A percentile compares a stretch with the other conserved stretches of the same genome.
Evolutionary conservation across 2,888 invertebrate species (phyloP).

Genomic region (Electrophaes corylata): DNA sequence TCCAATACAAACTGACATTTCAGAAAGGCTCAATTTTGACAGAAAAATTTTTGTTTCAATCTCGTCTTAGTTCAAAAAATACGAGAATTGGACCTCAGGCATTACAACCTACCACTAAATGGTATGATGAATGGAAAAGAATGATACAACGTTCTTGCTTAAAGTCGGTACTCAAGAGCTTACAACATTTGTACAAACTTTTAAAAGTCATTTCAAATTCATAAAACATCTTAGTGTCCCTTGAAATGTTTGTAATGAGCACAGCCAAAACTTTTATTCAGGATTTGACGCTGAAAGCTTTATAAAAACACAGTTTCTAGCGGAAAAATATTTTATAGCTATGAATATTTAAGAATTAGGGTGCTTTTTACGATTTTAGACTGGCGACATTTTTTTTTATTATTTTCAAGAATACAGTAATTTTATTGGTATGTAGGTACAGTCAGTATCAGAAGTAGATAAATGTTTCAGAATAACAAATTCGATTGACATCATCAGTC

Average conservation of each 20-base stretch:
- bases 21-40: too few species aligned
- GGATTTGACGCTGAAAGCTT: conserved; percentile 9
- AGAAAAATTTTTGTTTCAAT: too few species aligned
- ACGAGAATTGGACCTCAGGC: too few species aligned
- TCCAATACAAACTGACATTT: too few species aligned
- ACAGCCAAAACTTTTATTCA: conserved; percentile 15
- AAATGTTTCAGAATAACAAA: too few species aligned
- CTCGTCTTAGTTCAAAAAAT: too few species aligned
- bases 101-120: too few species aligned
- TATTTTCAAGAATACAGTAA: too few species aligned
- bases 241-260: conserved; percentile 12
- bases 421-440: too few species aligned
- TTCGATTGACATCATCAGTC: too few species aligned
- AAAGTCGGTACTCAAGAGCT: not conserved
- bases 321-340: conserved; percentile 5
- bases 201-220: conserved; percentile 11
- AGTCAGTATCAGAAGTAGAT: too few species aligned
- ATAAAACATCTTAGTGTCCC: conserved; percentile 4
- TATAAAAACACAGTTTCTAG: conserved; percentile 7
- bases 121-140: not conserved
- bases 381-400: not conserved
- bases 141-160: not conserved
- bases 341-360: conserved; percentile 15
- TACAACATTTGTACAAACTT: not conserved
- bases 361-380: not conserved